These are phyloP conservation scores for Platycercus adscitus DNA, from an alignment of 2,113 vertebrate genomes.

Conservation along the genomic window DNA sequence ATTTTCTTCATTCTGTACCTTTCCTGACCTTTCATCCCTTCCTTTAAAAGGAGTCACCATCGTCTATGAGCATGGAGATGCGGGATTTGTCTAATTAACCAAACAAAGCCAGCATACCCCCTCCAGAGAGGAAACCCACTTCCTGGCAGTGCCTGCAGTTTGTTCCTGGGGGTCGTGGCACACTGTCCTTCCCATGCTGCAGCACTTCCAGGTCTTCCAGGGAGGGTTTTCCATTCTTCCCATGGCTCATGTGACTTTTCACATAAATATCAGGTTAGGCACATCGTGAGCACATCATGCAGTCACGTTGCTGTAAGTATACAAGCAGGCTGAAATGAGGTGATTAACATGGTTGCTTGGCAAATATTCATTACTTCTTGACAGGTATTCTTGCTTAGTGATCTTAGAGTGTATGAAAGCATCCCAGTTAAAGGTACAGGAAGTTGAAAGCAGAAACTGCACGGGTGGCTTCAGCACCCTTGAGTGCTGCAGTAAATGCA, in stretches of 20 bases:
- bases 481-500: background rate
- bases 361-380: constrained; percentile 27
- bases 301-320: background rate
- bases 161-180: rapidly evolving
- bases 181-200: rapidly evolving
- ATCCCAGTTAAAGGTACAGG: background rate
- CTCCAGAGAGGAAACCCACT: background rate
- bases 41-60: background rate
- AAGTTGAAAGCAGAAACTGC: background rate
- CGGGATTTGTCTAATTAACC: background rate
- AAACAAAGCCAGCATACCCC: background rate
- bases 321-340: background rate
- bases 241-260: rapidly evolving
- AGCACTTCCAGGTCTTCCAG: background rate
- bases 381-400: background rate
- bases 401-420: background rate
- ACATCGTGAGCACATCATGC: rapidly evolving
- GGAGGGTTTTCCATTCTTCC: background rate
- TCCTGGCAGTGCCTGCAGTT: background rate
- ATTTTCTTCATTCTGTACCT: background rate
- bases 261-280: background rate
- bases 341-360: background rate
- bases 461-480: rapidly evolving
- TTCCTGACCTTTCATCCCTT: background rate
- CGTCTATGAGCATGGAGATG: background rate